Base-by-base conservation (phyloP, 2,888 invertebrate genomes). In the Drosophila nr. medialis region DNA sequence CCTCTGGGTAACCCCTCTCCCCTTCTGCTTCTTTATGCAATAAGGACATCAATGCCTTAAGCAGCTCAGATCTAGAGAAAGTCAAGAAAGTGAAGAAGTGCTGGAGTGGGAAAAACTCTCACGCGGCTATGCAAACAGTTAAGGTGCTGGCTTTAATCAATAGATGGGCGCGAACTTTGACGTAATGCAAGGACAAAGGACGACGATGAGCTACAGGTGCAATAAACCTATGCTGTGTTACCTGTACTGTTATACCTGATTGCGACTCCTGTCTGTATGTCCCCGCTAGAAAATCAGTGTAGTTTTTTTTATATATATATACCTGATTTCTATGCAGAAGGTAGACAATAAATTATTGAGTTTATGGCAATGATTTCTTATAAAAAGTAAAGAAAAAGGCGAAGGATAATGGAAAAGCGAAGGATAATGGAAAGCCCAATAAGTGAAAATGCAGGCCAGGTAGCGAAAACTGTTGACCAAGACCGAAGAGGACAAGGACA, bases 291-390 rank as follows among this genome's bases (percentile, higher is more conserved):
- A 68, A 64, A 81, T 82, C 76, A 62, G 58, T 63, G 49, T 70
- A 45, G 15, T 45, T 24, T n/a, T n/a, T n/a, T n/a, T n/a, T 45
- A 49, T 72, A 74, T 62, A 56, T 45, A 50, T 72, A 74, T 61
- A 56, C 62, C 21, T 70, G 74, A 77, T 71, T 77, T 71, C 83
- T 55, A 59, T 77, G 77, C 88, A 88, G 81, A 86, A 81, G 86
- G 71, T 49, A 72, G 72, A 88, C 69, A 88, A 86, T 86, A 86
- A 88, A 81, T 85, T 85, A 83, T 88, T 51, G 69, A 77, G 62
- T 85, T 87, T 83, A 85, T 80, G 53, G 80, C 86, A 67, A 75
- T 75, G 84, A 71, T 69, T 82, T 80, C 67, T 68, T 54, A 68
- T 63, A 75, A 80, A 65, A 54, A 50, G 32, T 21, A 24, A 3